phyloP scores from a whole-genome alignment of 1,140 invertebrate species.

The Mesaphorura yosii region DNA sequence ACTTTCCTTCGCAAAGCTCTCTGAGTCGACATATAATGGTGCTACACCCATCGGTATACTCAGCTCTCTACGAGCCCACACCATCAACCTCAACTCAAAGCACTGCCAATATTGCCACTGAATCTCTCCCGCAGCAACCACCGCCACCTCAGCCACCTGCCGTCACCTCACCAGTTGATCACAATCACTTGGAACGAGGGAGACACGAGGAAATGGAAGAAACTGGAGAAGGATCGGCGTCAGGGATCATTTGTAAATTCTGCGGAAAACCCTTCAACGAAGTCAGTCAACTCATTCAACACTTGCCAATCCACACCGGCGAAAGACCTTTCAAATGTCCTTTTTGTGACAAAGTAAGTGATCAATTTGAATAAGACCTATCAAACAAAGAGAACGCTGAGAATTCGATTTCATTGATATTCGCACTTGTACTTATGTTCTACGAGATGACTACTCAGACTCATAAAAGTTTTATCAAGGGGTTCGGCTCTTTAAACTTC shows the following conservation, averaged over 20 bases:
- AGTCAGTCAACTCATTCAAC: constrained; percentile 68
- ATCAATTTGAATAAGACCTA: no score
- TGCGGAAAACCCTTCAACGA: constrained; percentile 80
- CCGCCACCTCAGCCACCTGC: constrained; percentile 13
- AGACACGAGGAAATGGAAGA: constrained; percentile 34
- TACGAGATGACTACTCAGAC: no score
- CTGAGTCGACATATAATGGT: constrained; percentile 62
- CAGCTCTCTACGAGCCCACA: constrained; percentile 45
- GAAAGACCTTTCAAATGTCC: constrained; percentile 49
- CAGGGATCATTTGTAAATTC: constrained; percentile 72
- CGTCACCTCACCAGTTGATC: constrained; percentile 12
- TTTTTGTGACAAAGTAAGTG: constrained; percentile 28
- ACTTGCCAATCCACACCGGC: constrained; percentile 76
- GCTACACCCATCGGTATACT: constrained; percentile 28
- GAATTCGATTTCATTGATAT: no score
- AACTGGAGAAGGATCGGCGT: constrained; percentile 22
- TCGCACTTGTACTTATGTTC: no score
- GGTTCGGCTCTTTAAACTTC: no score
- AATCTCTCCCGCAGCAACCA: constrained; percentile 36
- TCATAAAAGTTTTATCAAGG: no score
- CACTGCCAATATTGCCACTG: constrained; percentile 8
- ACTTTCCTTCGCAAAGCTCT: constrained; percentile 78
- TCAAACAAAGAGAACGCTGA: no score
- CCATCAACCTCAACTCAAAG: constrained; percentile 4
- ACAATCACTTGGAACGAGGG: constrained; percentile 16